A percentile compares a stretch with the other conserved stretches of the same genome.
Conservation (phyloP, 1,140 invertebrate species). For the Spodoptera frugiperda region DNA sequence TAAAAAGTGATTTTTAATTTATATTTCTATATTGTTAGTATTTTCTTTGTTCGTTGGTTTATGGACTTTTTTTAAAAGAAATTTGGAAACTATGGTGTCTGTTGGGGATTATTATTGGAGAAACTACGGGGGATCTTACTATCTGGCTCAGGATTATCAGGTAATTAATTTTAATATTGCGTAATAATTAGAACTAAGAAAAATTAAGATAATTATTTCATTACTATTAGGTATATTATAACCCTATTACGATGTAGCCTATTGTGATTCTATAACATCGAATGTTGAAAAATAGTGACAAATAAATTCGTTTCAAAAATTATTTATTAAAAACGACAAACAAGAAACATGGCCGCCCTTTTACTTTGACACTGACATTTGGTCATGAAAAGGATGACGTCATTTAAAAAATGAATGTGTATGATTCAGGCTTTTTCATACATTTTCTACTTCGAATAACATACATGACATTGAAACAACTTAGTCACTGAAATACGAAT, state of each 20-base stretch:
- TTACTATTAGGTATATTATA: background rate
- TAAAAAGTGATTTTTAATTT: slow-evolving; percentile 15
- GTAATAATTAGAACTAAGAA: background rate
- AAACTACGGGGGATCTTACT: slow-evolving; percentile 12
- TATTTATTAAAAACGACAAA: background rate
- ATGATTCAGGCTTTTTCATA: slow-evolving; percentile 5
- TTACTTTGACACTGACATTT: slow-evolving; percentile 2
- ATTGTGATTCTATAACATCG: background rate
- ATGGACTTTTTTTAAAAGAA: background rate
- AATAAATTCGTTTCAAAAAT: background rate
- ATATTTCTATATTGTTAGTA: background rate
- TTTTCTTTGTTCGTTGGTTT: background rate
- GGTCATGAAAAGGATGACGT: background rate
- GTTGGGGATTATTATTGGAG: slow-evolving; percentile 18
- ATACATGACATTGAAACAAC: slow-evolving; percentile 7
- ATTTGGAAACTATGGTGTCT: slow-evolving; percentile 28
- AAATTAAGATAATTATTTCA: background rate
- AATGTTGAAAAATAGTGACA: background rate
- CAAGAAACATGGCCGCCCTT: background rate
- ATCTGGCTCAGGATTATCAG: slow-evolving; percentile 31
- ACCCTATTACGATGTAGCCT: background rate
- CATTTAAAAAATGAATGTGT: background rate
- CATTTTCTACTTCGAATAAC: no score
- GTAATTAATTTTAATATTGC: slow-evolving; percentile 21
- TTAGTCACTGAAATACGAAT: background rate